phyloP scores from a whole-genome alignment of 2,113 vertebrate genomes.

The Pygoscelis adeliae region DNA sequence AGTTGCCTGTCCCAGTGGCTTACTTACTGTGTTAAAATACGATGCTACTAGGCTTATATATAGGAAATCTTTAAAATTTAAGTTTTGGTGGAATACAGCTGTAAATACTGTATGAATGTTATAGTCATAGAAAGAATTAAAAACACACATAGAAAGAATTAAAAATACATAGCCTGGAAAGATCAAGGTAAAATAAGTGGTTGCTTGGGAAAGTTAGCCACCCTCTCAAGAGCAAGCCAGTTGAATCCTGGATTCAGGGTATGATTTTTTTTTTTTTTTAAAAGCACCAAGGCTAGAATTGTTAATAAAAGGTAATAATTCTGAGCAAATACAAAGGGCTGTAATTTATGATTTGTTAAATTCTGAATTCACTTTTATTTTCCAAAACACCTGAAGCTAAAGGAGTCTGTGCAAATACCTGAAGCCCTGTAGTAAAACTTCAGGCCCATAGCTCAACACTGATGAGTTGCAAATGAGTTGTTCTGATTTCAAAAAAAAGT shows the following conservation, averaged over 20 bases:
- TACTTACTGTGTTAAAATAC: neutral
- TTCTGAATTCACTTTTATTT: neutral
- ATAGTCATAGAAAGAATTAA: neutral
- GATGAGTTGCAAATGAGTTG: neutral
- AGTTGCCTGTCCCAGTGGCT: neutral
- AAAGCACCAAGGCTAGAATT: neutral
- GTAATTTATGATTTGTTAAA: neutral
- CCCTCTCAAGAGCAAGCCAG: neutral
- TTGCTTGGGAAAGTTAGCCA: neutral
- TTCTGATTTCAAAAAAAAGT: neutral
- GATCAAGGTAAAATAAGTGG: neutral
- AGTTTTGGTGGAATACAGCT: neutral
- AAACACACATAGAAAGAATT: neutral
- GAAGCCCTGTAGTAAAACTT: neutral
- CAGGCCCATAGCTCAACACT: neutral
- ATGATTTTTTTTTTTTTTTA: neutral
- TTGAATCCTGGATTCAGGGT: neutral
- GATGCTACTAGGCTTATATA: neutral
- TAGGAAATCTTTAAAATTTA: neutral
- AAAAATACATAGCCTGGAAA: neutral
- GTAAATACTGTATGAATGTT: neutral
- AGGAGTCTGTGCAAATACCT: neutral
- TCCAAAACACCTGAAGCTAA: neutral
- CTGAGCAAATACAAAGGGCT: neutral
- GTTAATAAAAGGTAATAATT: neutral